These are phyloP conservation scores for Leptobrachium ailaonicum DNA, from an alignment of 2,113 vertebrate species.

Conservation along the genomic window DNA sequence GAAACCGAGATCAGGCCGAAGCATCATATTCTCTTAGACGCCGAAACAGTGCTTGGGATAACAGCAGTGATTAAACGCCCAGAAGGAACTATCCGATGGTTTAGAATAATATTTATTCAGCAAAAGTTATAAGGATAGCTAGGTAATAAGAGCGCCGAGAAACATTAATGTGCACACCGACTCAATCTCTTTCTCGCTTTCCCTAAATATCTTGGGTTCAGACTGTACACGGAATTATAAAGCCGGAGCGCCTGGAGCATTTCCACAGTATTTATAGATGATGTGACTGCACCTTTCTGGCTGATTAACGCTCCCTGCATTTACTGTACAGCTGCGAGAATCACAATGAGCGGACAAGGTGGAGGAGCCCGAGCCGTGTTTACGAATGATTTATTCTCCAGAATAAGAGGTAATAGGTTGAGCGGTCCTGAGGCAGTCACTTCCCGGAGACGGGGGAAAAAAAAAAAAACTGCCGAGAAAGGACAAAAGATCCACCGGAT, in stretches of 20 bases:
- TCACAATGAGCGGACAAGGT: constrained; percentile 18
- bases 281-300: constrained; percentile 24
- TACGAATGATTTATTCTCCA: constrained; percentile 35
- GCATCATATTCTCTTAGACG: no score
- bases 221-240: neutral
- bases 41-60: no score
- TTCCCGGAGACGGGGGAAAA: neutral
- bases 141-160: no score
- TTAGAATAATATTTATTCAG: no score
- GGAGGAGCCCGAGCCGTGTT: constrained; percentile 5
- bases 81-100: no score
- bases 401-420: constrained; percentile 35
- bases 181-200: neutral
- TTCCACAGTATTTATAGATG: constrained; percentile 14
- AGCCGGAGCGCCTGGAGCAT: constrained; percentile 9
- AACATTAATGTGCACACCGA: neutral
- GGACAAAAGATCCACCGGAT: constrained; percentile 6
- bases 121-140: no score
- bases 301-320: constrained; percentile 26
- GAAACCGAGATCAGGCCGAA: no score
- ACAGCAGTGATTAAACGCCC: no score
- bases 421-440: constrained; percentile 12
- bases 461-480: neutral
- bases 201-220: neutral
- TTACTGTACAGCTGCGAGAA: constrained; percentile 34